A percentile compares a stretch with the other conserved stretches of the same genome.
These are phyloP conservation scores for Myrmophylax atrothorax DNA, from an alignment of 2,113 vertebrate species.

Conservation along the genomic window DNA sequence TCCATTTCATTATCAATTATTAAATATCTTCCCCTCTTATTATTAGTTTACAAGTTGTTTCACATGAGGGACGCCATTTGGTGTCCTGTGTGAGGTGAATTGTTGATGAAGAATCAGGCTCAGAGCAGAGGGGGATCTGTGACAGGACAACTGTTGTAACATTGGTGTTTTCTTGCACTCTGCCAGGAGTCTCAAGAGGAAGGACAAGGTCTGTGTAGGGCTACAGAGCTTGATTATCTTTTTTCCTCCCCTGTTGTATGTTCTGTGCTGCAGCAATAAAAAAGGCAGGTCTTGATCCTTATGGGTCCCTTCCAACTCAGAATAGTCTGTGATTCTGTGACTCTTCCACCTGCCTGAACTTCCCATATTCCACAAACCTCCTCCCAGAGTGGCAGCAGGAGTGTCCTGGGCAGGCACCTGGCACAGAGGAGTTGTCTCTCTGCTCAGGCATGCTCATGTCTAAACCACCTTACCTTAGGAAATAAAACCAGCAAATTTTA, in stretches of 20 bases:
- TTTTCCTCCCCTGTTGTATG: background rate
- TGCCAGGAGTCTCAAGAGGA: background rate
- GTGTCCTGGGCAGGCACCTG: background rate
- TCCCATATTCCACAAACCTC: background rate
- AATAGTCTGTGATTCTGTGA: too few relatives aligned
- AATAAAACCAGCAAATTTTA: background rate
- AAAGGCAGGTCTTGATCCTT: background rate
- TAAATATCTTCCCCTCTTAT: slow-evolving; percentile 52
- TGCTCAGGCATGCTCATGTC: background rate
- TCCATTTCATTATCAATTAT: slow-evolving; percentile 64
- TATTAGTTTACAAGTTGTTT: slow-evolving; percentile 62
- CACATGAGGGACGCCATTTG: slow-evolving; percentile 28
- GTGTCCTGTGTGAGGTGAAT: slow-evolving; percentile 13
- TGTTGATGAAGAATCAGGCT: background rate
- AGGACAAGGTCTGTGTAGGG: background rate
- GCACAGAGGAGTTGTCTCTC: background rate
- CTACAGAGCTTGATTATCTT: background rate
- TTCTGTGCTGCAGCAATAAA: background rate
- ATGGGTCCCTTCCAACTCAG: too few relatives aligned
- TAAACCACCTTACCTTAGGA: background rate
- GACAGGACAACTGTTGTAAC: background rate
- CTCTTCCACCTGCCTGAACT: background rate
- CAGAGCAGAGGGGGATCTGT: background rate
- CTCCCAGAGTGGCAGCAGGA: background rate
- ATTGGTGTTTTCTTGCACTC: background rate